phyloP scores from a whole-genome alignment of 2,888 invertebrate genomes.

The Volucella inflata region DNA sequence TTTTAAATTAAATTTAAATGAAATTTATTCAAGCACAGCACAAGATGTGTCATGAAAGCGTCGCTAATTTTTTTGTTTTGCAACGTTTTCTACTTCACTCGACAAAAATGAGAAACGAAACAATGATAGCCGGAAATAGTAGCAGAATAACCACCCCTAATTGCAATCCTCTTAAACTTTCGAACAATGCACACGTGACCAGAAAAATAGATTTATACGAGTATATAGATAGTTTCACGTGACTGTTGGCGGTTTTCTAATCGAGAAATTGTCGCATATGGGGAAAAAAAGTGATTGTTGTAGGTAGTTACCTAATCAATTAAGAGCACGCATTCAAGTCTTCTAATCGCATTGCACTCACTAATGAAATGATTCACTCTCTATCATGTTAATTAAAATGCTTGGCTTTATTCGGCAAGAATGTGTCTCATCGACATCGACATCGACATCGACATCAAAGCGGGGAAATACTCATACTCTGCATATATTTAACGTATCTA shows the following conservation, averaged over 20 bases:
- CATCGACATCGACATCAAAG: slow-evolving; percentile 17
- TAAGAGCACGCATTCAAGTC: slow-evolving; percentile 33
- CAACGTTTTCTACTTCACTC: neutral
- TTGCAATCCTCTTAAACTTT: slow-evolving; percentile 11
- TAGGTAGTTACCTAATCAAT: slow-evolving; percentile 31
- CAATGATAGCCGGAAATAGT: slow-evolving; percentile 15
- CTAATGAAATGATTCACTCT: slow-evolving; percentile 10
- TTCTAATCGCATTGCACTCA: slow-evolving; percentile 18
- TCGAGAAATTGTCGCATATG: neutral
- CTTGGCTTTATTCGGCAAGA: neutral
- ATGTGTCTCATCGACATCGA: slow-evolving; percentile 14
- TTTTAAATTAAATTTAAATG: neutral
- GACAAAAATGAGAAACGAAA: neutral
- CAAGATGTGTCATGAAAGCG: neutral
- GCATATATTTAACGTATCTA: neutral
- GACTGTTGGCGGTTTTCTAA: slow-evolving; percentile 6
- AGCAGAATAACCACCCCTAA: neutral
- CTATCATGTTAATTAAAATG: neutral
- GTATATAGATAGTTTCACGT: slow-evolving; percentile 11
- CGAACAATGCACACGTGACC: slow-evolving; percentile 22
- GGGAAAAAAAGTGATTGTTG: neutral
- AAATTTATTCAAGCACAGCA: neutral
- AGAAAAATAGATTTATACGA: neutral
- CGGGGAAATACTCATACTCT: neutral
- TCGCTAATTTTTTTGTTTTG: neutral